Evolutionary conservation across 1,140 invertebrate species (phyloP).

Genomic region (Psix sp.): DNA sequence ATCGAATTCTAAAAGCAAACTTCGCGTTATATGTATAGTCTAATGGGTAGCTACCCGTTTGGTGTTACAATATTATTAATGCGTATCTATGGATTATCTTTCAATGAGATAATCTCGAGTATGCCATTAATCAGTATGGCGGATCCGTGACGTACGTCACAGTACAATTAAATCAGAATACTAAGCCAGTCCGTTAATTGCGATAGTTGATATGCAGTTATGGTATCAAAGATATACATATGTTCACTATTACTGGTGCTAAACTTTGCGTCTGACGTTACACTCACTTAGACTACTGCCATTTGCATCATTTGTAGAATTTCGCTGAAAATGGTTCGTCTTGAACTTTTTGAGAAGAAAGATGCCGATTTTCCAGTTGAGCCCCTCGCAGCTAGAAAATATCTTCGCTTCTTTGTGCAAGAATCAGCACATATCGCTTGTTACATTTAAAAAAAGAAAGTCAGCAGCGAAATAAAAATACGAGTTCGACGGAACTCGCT

Average conservation of each 20-base stretch:
- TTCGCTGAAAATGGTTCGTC: no score
- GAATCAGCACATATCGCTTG: background rate
- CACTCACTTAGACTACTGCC: no score
- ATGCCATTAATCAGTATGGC: conserved; percentile 48
- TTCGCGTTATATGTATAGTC: no score
- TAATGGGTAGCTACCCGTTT: conserved; percentile 13
- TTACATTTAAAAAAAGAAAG: conserved; percentile 4
- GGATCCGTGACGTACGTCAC: conserved; percentile 41
- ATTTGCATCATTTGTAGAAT: no score
- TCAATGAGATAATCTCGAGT: conserved; percentile 55
- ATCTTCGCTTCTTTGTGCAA: background rate
- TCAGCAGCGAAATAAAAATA: conserved; percentile 7
- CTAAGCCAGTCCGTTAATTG: conserved; percentile 62
- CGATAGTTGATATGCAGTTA: conserved; percentile 55
- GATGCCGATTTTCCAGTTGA: background rate
- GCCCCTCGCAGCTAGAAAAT: background rate
- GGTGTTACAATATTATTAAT: conserved; percentile 31
- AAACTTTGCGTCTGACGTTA: no score
- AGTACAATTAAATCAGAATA: conserved; percentile 58
- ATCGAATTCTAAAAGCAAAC: no score
- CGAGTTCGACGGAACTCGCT: conserved; percentile 4
- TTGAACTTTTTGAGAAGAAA: conserved; percentile 1
- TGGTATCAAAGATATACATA: conserved; percentile 31
- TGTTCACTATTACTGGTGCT: no score
- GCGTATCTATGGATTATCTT: conserved; percentile 43